Percentiles rank a stretch among this genome's conserved stretches.
phyloP scores from a whole-genome alignment of 2,888 invertebrate genomes.

The Macroteleia sp. region DNA sequence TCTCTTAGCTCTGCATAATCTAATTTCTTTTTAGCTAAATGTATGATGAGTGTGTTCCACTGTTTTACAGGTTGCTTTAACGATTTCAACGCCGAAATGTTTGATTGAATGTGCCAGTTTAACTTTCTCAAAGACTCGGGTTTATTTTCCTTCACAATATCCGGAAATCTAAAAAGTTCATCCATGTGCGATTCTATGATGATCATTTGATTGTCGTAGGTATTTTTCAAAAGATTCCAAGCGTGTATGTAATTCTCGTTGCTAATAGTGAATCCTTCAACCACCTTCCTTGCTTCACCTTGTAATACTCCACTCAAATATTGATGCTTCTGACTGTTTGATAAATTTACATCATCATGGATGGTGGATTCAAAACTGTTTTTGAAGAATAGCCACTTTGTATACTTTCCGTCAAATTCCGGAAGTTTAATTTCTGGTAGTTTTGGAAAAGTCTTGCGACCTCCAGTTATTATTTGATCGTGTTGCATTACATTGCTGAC shows the following conservation, averaged over 20 bases:
- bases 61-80: constrained; percentile 1
- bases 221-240: constrained; percentile 40
- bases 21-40: not conserved
- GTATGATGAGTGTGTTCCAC: constrained; percentile 2
- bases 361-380: constrained; percentile 58
- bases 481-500: not conserved
- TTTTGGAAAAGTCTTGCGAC: constrained; percentile 7
- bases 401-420: constrained; percentile 51
- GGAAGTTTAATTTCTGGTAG: constrained; percentile 55
- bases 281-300: constrained; percentile 61
- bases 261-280: constrained; percentile 53
- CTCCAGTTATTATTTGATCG: not conserved
- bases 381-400: constrained; percentile 57
- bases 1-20: not conserved
- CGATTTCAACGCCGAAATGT: not conserved
- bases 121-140: constrained; percentile 14
- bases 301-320: constrained; percentile 60
- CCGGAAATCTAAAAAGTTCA: constrained; percentile 8
- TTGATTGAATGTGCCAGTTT: constrained; percentile 7
- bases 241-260: constrained; percentile 62
- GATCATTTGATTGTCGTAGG: constrained; percentile 22
- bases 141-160: constrained; percentile 11
- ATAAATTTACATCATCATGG: constrained; percentile 25
- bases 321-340: constrained; percentile 53
- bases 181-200: constrained; percentile 13